Conservation (phyloP, 1,140 invertebrate species). For the Coenobita brevimanus region DNA sequence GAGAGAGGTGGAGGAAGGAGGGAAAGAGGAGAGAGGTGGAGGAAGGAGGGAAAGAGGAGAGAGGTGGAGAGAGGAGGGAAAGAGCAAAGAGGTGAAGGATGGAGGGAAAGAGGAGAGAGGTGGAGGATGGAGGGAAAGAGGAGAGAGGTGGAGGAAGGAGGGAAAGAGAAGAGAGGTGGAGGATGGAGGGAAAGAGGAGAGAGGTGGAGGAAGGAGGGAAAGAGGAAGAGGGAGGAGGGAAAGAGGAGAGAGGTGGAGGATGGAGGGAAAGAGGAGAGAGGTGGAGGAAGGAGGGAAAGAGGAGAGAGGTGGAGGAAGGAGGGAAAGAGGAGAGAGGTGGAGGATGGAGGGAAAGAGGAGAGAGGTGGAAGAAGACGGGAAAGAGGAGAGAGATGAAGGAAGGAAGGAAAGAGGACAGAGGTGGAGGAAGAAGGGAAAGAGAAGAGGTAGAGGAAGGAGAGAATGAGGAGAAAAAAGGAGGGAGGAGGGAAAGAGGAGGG, state of each 20-base stretch:
- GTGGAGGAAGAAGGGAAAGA: no score
- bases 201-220: neutral
- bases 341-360: no score
- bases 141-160: neutral
- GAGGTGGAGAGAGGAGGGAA: no score
- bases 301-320: neutral
- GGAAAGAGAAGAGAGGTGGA: no score
- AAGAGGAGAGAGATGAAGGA: neutral
- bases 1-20: no score
- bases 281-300: neutral
- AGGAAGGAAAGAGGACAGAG: neutral
- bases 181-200: neutral
- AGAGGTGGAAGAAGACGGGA: no score
- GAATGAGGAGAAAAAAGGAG: neutral
- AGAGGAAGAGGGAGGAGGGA: neutral
- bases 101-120: neutral
- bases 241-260: no score
- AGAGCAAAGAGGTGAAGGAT: no score
- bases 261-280: neutral
- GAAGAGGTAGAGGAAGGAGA: neutral
- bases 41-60: neutral
- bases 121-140: neutral
- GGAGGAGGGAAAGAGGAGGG: no score
- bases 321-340: no score
- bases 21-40: neutral